Base-by-base conservation (phyloP, 2,797 vertebrate species). In the Microctenopoma stevenorrisi region DNA sequence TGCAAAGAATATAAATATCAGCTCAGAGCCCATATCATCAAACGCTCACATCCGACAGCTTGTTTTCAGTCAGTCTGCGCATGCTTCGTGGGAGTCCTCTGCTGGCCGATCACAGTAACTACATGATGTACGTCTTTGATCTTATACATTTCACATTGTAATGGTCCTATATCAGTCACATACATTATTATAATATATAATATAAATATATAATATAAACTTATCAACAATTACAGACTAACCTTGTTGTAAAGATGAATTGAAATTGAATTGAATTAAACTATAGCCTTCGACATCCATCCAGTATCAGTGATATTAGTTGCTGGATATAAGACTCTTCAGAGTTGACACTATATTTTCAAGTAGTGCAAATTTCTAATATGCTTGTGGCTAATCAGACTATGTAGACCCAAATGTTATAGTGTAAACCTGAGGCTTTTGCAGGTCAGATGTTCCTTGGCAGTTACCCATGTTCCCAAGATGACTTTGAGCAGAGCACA, bases 1-100 rank as follows among this genome's bases (percentile, higher is more conserved):
- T 69, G 51, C 37, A 16, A 49, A 46, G 25, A 53, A 74, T 79
- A 69, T 77, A 71, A 78, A 79, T 54, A 50, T 47, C 68, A 81
- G 60, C 67, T 53, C 42, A 46, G 66, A 47, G 61, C 5, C 75
- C 85, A 82, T 83, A 76, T 61, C 61, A 66, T 72, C 75, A 68
- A 48, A 68, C 7, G 18, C 43, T 79, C 68, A 50, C 73, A 76
- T 60, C 74, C 60, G 68, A 62, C 48, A 56, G 77, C 82, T 72
- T 68, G 76, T 78, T 82, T 77, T 80, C 49, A 75, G 49, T 16
- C 9, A 0, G 1, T 46, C 14, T 72, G 86, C 89, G 88, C 88
- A 89, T 91, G 92, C 89, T 90, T 5, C 0, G 1, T 3, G 25
- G 8, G 33, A 47, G 43, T 44, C 42, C 18, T 37, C 52, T 25